These are phyloP conservation scores for Scomber colias DNA, from an alignment of 2,113 vertebrate genomes.

Conservation along the genomic window DNA sequence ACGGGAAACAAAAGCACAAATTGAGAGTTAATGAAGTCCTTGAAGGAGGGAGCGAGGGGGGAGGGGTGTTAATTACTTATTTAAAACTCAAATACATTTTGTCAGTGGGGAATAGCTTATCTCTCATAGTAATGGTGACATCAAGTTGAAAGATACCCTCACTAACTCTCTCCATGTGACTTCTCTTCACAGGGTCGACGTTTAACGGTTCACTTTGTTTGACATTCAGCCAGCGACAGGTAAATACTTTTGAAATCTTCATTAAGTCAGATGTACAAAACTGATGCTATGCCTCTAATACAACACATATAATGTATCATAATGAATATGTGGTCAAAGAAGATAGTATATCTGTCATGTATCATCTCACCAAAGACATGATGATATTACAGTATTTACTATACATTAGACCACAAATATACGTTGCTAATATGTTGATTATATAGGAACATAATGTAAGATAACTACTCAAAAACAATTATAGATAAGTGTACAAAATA, in stretches of 20 bases:
- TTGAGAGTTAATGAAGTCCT: slow-evolving; percentile 67
- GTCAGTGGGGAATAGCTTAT: slow-evolving; percentile 19
- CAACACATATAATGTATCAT: no score
- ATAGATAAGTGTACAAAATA: neutral
- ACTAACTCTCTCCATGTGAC: slow-evolving; percentile 20
- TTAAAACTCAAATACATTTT: slow-evolving; percentile 51
- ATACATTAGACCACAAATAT: neutral
- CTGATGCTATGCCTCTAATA: neutral
- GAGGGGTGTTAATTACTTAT: slow-evolving; percentile 56
- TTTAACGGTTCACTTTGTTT: slow-evolving; percentile 62
- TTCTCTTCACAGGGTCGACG: slow-evolving; percentile 67
- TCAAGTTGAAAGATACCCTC: neutral
- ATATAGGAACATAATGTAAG: neutral
- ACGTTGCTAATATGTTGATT: neutral
- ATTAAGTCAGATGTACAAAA: neutral
- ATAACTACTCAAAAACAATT: neutral
- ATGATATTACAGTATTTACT: neutral
- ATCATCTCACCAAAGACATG: neutral
- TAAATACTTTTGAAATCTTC: slow-evolving; percentile 43
- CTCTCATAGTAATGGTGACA: slow-evolving; percentile 1
- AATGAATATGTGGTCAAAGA: neutral
- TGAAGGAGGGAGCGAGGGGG: slow-evolving; percentile 33
- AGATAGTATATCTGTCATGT: neutral
- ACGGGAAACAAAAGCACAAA: slow-evolving; percentile 47
- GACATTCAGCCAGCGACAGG: slow-evolving; percentile 76